Evolutionary conservation across 2,797 vertebrate species (phyloP).

Genomic region (Lagorchestes hirsutus): DNA sequence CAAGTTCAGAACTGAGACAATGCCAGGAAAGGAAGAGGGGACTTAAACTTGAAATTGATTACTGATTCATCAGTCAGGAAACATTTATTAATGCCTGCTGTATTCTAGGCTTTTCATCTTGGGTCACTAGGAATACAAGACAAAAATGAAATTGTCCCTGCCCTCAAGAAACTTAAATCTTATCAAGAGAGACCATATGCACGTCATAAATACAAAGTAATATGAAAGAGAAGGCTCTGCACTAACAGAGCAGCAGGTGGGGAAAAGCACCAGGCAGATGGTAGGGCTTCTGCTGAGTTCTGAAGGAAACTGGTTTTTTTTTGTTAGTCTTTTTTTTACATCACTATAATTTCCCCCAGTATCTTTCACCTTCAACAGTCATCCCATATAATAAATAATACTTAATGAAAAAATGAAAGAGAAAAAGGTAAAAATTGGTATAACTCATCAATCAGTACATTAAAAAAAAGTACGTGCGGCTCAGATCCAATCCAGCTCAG

Average conservation of each 20-base stretch:
- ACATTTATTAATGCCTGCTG: neutral
- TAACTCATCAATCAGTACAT: neutral
- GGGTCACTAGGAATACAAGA: neutral
- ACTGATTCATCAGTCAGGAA: neutral
- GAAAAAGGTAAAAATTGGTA: neutral
- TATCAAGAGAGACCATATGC: neutral
- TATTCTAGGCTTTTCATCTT: neutral
- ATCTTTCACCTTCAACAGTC: neutral
- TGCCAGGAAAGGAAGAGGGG: neutral
- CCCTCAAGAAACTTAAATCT: neutral
- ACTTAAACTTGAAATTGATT: neutral
- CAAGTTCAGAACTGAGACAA: neutral
- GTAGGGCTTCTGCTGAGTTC: neutral
- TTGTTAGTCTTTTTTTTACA: neutral
- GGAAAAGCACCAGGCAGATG: neutral
- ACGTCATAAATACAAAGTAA: neutral
- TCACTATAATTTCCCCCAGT: neutral
- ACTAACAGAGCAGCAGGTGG: neutral
- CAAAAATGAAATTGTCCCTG: neutral
- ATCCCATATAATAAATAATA: neutral
- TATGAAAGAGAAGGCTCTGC: neutral
- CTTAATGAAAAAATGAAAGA: neutral
- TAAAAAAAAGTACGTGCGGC: no score
- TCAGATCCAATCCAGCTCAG: no score
- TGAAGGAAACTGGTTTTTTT: neutral